Conservation (phyloP, 2,888 invertebrate species). For the Epistrophella euchroma region DNA sequence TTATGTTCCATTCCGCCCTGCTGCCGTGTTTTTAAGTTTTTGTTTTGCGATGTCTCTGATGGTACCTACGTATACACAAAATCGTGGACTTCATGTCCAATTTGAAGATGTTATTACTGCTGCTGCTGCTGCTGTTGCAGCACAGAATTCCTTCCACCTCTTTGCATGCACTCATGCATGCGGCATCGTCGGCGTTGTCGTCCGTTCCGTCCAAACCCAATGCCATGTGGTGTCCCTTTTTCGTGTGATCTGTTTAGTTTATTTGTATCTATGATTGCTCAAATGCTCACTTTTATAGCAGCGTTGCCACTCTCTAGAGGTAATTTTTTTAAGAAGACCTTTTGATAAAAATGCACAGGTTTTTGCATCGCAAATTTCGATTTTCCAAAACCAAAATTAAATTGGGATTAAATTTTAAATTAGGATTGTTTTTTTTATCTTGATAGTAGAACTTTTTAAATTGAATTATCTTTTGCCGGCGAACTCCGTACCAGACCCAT, state of each 20-base stretch:
- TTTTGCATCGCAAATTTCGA: no score
- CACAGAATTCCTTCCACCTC: constrained; percentile 21
- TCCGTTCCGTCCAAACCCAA: background rate
- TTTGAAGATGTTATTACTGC: constrained; percentile 75
- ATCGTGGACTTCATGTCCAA: constrained; percentile 76
- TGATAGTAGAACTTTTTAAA: no score
- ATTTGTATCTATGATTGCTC: constrained; percentile 65
- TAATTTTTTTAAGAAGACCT: background rate
- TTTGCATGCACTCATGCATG: constrained; percentile 55
- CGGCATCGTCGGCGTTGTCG: background rate
- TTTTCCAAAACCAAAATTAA: no score
- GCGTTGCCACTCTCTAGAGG: background rate
- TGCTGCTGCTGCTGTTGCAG: constrained; percentile 32
- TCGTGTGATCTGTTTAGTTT: constrained; percentile 61
- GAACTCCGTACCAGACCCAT: no score
- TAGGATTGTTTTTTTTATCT: no score
- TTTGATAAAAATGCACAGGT: background rate
- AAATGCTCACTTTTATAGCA: background rate
- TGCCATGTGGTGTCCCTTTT: constrained; percentile 54
- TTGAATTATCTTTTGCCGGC: no score
- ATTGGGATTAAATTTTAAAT: no score
- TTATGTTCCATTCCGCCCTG: constrained; percentile 18
- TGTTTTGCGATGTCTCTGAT: constrained; percentile 45
- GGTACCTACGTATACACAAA: constrained; percentile 70
- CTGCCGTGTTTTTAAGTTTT: constrained; percentile 21